Percentiles rank a stretch among this genome's conserved stretches.
Evolutionary conservation across 2,113 vertebrate genomes (phyloP).

Genomic region (Gopherus evgoodei): DNA sequence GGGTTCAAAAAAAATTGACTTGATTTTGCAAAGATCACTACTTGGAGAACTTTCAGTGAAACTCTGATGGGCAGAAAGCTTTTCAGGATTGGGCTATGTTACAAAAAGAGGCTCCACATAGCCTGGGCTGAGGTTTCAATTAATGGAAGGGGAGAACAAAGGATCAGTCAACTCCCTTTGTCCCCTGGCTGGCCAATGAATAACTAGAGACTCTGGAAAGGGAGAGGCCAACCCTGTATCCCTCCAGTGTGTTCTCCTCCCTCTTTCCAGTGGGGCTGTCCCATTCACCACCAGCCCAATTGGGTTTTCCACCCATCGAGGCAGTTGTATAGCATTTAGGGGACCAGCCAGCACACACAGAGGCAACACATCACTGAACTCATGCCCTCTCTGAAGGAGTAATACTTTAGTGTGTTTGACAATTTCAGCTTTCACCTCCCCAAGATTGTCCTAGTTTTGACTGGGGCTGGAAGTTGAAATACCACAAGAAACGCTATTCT

Average conservation of each 20-base stretch:
- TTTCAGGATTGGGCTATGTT: background rate
- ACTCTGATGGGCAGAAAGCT: background rate
- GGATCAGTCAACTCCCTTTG: background rate
- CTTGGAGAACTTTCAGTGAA: background rate
- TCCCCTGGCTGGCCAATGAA: background rate
- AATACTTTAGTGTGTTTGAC: background rate
- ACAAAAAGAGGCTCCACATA: background rate
- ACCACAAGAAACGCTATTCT: background rate
- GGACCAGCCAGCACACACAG: background rate
- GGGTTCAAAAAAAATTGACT: conserved; percentile 13
- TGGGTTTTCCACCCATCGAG: background rate
- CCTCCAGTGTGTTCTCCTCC: background rate
- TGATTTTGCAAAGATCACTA: background rate
- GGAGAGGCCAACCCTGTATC: background rate
- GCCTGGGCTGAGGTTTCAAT: background rate
- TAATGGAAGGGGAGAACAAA: background rate
- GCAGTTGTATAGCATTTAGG: background rate
- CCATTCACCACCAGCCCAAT: background rate
- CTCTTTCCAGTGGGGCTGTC: background rate
- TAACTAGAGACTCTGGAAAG: background rate
- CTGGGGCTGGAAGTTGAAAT: background rate
- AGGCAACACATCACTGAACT: background rate
- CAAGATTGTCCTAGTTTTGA: background rate
- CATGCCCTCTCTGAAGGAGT: background rate
- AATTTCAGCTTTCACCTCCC: conserved; percentile 10